phyloP scores from a whole-genome alignment of 2,888 invertebrate genomes.

The Xanthorhoe designata region DNA sequence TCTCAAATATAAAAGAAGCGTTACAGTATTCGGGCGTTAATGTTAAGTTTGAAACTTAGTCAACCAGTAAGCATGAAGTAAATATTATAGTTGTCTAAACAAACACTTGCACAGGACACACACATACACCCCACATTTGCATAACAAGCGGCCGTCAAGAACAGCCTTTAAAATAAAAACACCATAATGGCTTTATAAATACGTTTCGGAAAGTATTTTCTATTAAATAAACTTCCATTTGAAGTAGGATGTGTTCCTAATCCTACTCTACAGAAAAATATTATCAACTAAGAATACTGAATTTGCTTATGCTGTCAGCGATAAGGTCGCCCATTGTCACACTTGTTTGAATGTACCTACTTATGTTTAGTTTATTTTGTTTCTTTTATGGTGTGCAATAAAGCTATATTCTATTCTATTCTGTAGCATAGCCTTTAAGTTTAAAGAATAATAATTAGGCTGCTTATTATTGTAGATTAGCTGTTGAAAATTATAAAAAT shows the following conservation, averaged over 20 bases:
- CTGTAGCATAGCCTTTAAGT: no score
- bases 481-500: no score
- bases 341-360: no score
- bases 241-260: constrained; percentile 49
- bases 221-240: constrained; percentile 84
- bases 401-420: no score
- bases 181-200: constrained; percentile 82
- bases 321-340: no score
- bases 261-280: constrained; percentile 36
- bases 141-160: constrained; percentile 73
- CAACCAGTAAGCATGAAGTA: constrained; percentile 57
- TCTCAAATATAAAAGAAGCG: no score
- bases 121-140: constrained; percentile 69
- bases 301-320: no score
- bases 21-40: no score
- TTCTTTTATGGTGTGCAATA: no score
- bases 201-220: constrained; percentile 81
- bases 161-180: constrained; percentile 74
- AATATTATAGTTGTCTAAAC: constrained; percentile 63
- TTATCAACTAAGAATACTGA: neutral
- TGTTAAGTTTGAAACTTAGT: constrained; percentile 52
- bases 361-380: no score
- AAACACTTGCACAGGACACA: constrained; percentile 53
- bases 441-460: no score
- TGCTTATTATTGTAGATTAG: no score